These are phyloP conservation scores for Morus bassanus DNA, from an alignment of 2,797 vertebrate genomes.

Conservation along the genomic window DNA sequence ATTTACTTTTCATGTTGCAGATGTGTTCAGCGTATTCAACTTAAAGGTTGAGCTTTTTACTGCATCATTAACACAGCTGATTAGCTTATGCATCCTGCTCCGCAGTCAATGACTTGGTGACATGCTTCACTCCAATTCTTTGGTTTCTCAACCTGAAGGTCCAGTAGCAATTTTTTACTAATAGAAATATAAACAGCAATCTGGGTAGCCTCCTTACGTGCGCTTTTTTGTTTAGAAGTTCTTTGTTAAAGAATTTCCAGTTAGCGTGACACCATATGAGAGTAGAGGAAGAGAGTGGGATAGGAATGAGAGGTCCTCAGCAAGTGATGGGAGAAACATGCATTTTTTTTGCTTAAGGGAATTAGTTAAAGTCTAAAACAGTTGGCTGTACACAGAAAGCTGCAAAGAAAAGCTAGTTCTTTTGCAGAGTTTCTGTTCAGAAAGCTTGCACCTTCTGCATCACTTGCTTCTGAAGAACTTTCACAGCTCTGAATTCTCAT, in stretches of 20 bases:
- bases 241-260: neutral
- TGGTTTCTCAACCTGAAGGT: neutral
- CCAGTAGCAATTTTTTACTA: neutral
- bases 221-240: neutral
- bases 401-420: neutral
- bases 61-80: neutral
- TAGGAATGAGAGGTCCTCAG: neutral
- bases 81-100: neutral
- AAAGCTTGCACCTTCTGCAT: neutral
- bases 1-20: slow-evolving; percentile 30
- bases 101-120: neutral
- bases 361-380: neutral
- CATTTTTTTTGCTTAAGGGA: neutral
- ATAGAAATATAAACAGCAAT: neutral
- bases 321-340: neutral
- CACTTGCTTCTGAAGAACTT: neutral
- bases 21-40: slow-evolving; percentile 63
- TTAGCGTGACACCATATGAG: fast-evolving
- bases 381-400: neutral
- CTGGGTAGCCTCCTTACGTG: neutral
- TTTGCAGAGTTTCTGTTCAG: neutral
- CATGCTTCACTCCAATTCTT: neutral
- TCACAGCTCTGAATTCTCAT: neutral
- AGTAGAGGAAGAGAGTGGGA: neutral
- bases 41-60: neutral